Base-by-base conservation (phyloP, 1,140 invertebrate species). In the Leptinotarsa defecta region DNA sequence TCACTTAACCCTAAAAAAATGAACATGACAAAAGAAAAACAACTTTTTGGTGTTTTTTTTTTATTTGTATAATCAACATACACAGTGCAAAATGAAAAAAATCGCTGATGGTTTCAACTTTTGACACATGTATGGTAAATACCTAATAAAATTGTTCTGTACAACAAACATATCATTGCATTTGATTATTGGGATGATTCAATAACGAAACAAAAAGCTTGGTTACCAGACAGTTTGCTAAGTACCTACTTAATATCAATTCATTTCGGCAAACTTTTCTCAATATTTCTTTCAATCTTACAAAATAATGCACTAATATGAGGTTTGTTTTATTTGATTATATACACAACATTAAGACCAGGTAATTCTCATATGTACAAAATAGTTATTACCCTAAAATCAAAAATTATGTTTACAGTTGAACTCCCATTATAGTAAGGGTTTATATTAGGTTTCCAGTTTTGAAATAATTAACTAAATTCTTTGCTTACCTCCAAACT, bases 1-100 rank as follows among this genome's bases (percentile, higher is more conserved):
- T 0, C 27, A 6, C 27, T 34, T 4, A 34, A 6, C 1, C 27
- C 27, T 27, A 27, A 27, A 27, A 27, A 27, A 27, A 27, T 5
- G 11, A 43, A 43, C 8, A 3, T 8, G 34, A 43, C 34, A 43
- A 74, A 74, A 77, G 61, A 75, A 76, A 65, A 65, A 65, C 27
- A 65, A 24, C 13, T 2, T 22, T 48, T 43, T 65, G 49, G 62
- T 65, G n/a, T 17, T 57, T 17, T 57, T 68, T 57, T 68, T 68
- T 78, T 78, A 76, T 77, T 78, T 78, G 49, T 71, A 74, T 76
- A 76, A 78, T 78, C 77, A 78, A 78, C 77, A 77, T 77, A 78
- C 75, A 78, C 73, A 78, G 77, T 78, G 77, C 77, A 78, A 76
- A 74, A 77, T 70, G 69, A 76, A 64, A 52, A 65, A 65, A 22